Conservation (phyloP, 2,113 vertebrate genomes). For the Phodopus roborovskii region DNA sequence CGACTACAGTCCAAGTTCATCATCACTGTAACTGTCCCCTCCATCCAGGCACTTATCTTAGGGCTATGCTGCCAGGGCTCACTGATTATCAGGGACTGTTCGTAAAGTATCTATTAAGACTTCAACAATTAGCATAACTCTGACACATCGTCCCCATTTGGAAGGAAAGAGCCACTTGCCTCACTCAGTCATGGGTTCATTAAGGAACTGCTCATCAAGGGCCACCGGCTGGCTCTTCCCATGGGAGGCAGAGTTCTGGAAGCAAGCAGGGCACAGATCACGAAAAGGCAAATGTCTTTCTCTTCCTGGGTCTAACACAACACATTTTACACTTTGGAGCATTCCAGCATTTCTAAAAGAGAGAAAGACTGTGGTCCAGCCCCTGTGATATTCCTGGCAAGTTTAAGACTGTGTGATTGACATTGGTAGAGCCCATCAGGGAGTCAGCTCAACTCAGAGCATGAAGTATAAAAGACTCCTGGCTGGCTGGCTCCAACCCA, state of each 20-base stretch:
- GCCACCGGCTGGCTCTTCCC: neutral
- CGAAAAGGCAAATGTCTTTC: neutral
- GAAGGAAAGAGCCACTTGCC: neutral
- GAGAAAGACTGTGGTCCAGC: neutral
- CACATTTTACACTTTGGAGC: neutral
- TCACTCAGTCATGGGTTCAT: neutral
- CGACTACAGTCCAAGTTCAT: neutral
- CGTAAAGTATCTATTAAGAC: neutral
- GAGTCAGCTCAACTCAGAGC: neutral
- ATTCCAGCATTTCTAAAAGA: conserved; percentile 10
- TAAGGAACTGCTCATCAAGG: neutral
- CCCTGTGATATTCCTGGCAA: conserved; percentile 46
- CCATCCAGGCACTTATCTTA: neutral
- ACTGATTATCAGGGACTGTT: neutral
- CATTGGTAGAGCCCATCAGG: conserved; percentile 34
- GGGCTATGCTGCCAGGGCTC: neutral
- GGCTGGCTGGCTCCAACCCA: neutral
- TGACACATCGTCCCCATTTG: neutral
- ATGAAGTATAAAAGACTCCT: neutral
- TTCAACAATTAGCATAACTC: neutral
- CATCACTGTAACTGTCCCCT: neutral
- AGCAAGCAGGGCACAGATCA: neutral
- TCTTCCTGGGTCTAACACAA: conserved; percentile 41
- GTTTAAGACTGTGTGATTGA: conserved; percentile 28
- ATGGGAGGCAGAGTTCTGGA: neutral